These are phyloP conservation scores for Phymatocera aterrima DNA, from an alignment of 2,888 invertebrate genomes.

Conservation along the genomic window DNA sequence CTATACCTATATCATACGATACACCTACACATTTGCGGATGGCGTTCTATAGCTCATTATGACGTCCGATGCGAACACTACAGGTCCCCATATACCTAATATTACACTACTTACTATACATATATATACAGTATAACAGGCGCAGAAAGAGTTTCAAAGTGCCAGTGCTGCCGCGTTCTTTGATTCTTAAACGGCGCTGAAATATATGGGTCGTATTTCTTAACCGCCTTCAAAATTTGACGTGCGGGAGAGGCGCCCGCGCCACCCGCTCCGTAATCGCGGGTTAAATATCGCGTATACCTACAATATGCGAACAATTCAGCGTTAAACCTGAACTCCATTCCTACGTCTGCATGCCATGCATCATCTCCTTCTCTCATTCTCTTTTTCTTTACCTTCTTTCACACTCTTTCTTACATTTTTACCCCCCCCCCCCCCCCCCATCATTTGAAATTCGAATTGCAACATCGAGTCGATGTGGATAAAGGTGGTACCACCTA, in stretches of 20 bases:
- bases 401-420: too few relatives aligned
- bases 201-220: slow-evolving; percentile 29
- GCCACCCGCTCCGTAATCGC: not conserved
- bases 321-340: not conserved
- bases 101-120: not conserved
- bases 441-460: too few relatives aligned
- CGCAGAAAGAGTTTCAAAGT: not conserved
- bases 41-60: slow-evolving; percentile 21
- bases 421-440: too few relatives aligned
- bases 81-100: not conserved
- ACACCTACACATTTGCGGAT: slow-evolving; percentile 20
- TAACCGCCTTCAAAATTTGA: slow-evolving; percentile 12
- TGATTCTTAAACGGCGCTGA: not conserved
- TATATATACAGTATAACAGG: not conserved
- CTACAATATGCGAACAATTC: not conserved
- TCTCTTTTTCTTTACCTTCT: too few relatives aligned
- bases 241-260: not conserved
- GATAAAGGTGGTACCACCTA: not conserved
- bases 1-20: too few relatives aligned
- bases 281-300: not conserved
- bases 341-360: too few relatives aligned
- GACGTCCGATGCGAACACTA: not conserved
- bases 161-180: not conserved
- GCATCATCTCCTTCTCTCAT: too few relatives aligned
- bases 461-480: not conserved